Base-by-base conservation (phyloP, 2,888 invertebrate species). In the Amiota communis region DNA sequence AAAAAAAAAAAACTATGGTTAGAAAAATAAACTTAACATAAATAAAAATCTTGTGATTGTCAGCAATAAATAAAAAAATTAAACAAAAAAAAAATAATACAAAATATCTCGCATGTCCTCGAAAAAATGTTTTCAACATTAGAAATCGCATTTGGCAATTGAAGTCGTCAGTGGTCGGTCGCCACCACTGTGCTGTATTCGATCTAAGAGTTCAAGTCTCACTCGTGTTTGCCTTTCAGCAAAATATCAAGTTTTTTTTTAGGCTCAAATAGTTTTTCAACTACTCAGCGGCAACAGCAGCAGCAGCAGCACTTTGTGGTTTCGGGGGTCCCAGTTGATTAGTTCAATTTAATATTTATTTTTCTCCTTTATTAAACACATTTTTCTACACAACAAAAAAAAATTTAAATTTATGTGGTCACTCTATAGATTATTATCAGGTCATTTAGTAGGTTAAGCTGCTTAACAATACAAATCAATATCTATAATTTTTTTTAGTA, bases 11-110 rank as follows among this genome's bases (percentile, higher is more conserved):
- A 75, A 70, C 10, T 23, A 72, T 20, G 63, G 67, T n/a, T 36
- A 71, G 49, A 71, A 65, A n/a, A 65, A 47, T 47, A 47, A 47
- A 65, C 12, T 15, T 49, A 36, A 68, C 12, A 68, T 20, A 76
- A 71, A 74, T 63, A 81, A 75, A 74, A 72, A 79, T 80, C 84
- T 75, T 84, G 84, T 84, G 82, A 83, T 84, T 85, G 85, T 85
- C 86, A 86, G 85, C 83, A 84, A 85, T 85, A 85, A 85, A 85
- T 85, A 85, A 85, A 85, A 86, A 82, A 36, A 36, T 36, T 36
- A 36, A 36, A 36, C 36, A 36, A 36, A 36, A 36, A 23, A 23
- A 23, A 36, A 36, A 36, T 83, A 36, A 36, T 36, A 36, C 36
- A 36, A 36, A 36, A 36, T 36, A 36, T 36, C 36, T 85, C 86